Evolutionary conservation across 2,888 invertebrate genomes (phyloP), one percentile per base, ranked within the genome.

Genomic region (Acanthosoma haemorrhoidale): DNA sequence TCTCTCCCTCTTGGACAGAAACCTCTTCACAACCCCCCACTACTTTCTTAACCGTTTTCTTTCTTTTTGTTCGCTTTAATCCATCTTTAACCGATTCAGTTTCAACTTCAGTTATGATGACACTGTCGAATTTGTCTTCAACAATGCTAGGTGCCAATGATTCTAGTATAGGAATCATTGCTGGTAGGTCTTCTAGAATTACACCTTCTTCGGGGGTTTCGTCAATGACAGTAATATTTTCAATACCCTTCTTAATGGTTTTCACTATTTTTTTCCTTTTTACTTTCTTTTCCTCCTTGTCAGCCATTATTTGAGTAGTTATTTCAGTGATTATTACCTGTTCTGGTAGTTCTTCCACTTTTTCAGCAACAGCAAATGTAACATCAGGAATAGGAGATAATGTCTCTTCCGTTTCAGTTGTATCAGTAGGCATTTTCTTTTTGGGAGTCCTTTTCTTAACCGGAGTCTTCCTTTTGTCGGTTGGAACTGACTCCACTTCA

Each of bases 341-440:
- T 6, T 82, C 81, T 74, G 79, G 73, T 29, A 82, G 78, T 78
- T 82, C 83, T 77, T 83, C 83, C 76, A 78, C 61, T 21, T 16
- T 38, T 29, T 68, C 58, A 51, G 29, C 58, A 15, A 16, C 9
- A 39, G 64, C 58, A 25, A 41, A 69, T 21, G 63, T 58, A 31
- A 39, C 58, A 41, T 69, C 72, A 31, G 73, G 72, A 3, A 70
- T 59, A 31, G 66, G 58, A 0, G 71, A 31, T 25, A 43, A 21
- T 32, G 16, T 39, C 43, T 58, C 69, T 68, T 41, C 66, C 61
- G 15, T 32, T 51, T 43, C 59, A 32, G 21, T n/a, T 18, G 16
- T 29, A 51, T 70, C 51, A 32, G 31, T 60, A 2, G 68, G 21
- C 15, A 16, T 39, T 29, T n/a, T 43, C 16, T 25, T 72, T 29